phyloP scores from a whole-genome alignment of 2,113 vertebrate genomes.

The Marcusenius ussheri region DNA sequence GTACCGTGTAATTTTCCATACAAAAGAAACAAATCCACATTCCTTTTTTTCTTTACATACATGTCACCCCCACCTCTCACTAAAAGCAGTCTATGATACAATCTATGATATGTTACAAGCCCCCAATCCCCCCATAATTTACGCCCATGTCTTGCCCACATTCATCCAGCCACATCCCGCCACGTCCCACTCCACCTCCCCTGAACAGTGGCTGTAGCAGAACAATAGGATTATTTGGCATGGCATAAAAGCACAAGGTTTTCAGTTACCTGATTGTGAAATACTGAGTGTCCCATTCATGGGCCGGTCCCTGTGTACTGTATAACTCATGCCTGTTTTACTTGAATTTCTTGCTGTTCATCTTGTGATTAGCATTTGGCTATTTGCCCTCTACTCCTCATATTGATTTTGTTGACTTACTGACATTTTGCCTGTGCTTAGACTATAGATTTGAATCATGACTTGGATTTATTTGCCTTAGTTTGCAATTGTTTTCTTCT shows the following conservation, averaged over 20 bases:
- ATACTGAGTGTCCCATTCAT: not conserved
- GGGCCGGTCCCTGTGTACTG: not conserved
- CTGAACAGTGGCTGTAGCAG: not conserved
- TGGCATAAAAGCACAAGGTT: not conserved
- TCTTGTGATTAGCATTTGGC: not conserved
- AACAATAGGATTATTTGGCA: not conserved
- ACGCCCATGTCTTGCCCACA: not conserved
- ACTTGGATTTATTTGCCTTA: not conserved
- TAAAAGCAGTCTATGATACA: not conserved
- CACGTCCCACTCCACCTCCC: not conserved
- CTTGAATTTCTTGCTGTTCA: not conserved
- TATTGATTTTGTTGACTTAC: not conserved
- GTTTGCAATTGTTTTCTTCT: not conserved
- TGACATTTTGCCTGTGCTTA: not conserved
- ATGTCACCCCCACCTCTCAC: not conserved
- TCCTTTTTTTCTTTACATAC: not conserved
- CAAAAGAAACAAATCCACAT: not conserved
- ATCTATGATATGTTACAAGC: too few relatives aligned
- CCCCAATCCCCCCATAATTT: not conserved
- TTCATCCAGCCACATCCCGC: not conserved
- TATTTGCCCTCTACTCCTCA: not conserved
- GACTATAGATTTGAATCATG: not conserved
- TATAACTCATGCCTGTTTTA: not conserved
- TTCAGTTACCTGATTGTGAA: not conserved
- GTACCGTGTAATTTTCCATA: not conserved